Percentiles rank a stretch among this genome's conserved stretches.
Conservation (phyloP, 2,888 invertebrate genomes). For the Metopia argyrocephala region DNA sequence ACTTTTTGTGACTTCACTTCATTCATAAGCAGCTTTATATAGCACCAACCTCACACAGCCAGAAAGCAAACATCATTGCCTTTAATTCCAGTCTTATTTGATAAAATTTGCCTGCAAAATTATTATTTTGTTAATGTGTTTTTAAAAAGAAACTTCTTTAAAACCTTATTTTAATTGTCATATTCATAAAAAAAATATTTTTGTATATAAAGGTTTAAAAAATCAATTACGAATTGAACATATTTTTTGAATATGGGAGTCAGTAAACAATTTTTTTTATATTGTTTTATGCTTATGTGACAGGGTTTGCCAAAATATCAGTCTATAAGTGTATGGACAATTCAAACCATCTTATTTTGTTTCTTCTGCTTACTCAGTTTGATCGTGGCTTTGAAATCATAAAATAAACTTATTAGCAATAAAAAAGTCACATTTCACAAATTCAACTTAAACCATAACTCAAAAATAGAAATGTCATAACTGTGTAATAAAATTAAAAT, state of each 20-base stretch:
- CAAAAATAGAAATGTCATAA: constrained; percentile 40
- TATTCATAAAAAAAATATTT: too few species aligned
- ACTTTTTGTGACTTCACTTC: too few species aligned
- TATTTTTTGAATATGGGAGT: too few species aligned
- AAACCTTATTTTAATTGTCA: too few species aligned
- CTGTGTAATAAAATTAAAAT: background rate
- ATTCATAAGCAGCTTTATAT: background rate
- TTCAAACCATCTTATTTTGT: background rate
- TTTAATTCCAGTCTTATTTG: too few species aligned
- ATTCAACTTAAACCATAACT: constrained; percentile 21
- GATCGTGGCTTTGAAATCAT: background rate
- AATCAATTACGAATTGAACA: too few species aligned
- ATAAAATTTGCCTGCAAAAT: background rate
- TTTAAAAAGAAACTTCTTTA: too few species aligned
- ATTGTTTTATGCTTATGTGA: background rate
- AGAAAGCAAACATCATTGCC: too few species aligned
- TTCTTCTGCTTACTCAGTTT: background rate
- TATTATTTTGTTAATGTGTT: too few species aligned
- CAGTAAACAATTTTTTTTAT: background rate
- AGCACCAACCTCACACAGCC: too few species aligned
- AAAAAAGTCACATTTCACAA: background rate
- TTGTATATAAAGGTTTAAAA: too few species aligned
- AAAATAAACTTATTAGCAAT: background rate
- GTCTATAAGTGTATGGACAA: background rate
- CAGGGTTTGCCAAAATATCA: background rate